Evolutionary conservation across 1,140 invertebrate genomes (phyloP).

Genomic region (Chrysomallon squamiferum): DNA sequence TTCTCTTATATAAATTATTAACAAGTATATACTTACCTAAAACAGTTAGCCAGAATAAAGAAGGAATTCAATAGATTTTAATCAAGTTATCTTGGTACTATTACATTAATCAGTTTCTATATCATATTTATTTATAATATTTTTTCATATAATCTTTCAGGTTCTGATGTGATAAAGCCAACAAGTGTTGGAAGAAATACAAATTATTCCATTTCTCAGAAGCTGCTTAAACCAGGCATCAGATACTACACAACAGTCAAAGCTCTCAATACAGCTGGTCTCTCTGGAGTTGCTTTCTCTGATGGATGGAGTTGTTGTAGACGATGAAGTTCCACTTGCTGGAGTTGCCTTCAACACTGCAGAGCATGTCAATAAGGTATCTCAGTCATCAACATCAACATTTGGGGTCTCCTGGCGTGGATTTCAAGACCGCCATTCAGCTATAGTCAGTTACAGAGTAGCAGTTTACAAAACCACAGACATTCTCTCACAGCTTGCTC

Average conservation of each 20-base stretch:
- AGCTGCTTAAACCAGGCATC: constrained; percentile 15
- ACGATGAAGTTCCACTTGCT: constrained; percentile 16
- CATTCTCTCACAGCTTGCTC: neutral
- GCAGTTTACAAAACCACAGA: constrained; percentile 6
- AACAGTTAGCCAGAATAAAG: too few species aligned
- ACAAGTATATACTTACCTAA: too few species aligned
- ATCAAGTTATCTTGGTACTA: neutral
- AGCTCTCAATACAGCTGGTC: constrained; percentile 20
- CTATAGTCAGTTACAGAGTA: constrained; percentile 16
- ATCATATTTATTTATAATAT: neutral
- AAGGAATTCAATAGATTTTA: neutral
- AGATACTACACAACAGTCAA: constrained; percentile 27
- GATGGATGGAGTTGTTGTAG: constrained; percentile 33
- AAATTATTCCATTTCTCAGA: neutral
- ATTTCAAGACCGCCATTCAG: constrained; percentile 31
- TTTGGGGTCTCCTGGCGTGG: constrained; percentile 29
- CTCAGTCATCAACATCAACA: constrained; percentile 7
- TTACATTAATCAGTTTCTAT: neutral
- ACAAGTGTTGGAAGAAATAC: constrained; percentile 10
- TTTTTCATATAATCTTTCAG: constrained; percentile 14
- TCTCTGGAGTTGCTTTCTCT: constrained; percentile 17
- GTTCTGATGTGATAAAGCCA: constrained; percentile 8
- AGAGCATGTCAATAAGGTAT: constrained; percentile 6
- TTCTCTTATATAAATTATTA: neutral
- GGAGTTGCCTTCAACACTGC: constrained; percentile 28